These are phyloP conservation scores for Dasyurus viverrinus DNA, from an alignment of 2,113 vertebrate genomes.

Conservation along the genomic window DNA sequence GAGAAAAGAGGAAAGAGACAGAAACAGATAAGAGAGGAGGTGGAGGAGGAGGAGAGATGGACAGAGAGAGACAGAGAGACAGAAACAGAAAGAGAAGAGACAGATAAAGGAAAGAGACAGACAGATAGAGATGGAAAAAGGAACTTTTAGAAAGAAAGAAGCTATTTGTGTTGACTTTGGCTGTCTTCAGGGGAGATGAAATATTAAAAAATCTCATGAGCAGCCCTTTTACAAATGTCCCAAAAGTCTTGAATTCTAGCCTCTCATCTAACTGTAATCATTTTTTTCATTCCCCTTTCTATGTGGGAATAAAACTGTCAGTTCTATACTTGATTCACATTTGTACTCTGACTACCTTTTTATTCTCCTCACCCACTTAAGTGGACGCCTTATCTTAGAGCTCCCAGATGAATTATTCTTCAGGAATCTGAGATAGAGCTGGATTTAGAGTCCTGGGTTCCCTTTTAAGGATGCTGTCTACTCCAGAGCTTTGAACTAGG, in stretches of 20 bases:
- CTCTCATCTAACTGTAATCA: not conserved
- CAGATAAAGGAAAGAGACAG: not conserved
- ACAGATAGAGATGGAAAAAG: not conserved
- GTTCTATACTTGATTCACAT: not conserved
- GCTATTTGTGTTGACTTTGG: not conserved
- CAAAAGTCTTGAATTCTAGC: not conserved
- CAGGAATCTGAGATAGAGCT: not conserved
- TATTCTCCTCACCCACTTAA: not conserved
- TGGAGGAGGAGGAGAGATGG: too few relatives aligned
- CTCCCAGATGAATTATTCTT: not conserved
- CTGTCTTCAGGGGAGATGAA: not conserved
- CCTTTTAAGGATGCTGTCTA: not conserved
- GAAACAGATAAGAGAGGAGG: not conserved
- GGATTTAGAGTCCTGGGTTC: not conserved
- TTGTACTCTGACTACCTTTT: not conserved
- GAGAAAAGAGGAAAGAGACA: not conserved
- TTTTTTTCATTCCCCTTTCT: not conserved
- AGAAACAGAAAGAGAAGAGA: too few relatives aligned
- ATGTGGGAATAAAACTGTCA: not conserved
- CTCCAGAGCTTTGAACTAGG: not conserved
- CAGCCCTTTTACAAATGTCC: not conserved
- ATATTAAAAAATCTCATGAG: not conserved
- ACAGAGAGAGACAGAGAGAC: not conserved
- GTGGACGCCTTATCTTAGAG: not conserved
- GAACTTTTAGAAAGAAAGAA: not conserved